A percentile compares a stretch with the other conserved stretches of the same genome.
These are phyloP conservation scores for Chaetops frenatus DNA, from an alignment of 2,113 vertebrate genomes.

Conservation along the genomic window DNA sequence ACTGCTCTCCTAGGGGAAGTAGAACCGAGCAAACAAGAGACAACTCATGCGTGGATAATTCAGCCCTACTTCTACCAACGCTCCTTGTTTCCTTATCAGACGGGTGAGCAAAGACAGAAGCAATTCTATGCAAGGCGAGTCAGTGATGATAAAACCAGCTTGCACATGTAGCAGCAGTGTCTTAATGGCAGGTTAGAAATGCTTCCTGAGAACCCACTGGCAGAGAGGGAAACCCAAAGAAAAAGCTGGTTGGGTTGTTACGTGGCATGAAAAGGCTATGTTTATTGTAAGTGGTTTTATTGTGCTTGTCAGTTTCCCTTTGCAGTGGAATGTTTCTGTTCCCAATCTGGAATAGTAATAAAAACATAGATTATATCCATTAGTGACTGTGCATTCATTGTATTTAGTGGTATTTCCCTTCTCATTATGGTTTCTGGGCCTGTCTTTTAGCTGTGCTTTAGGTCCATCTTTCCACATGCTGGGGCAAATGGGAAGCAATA, in stretches of 20 bases:
- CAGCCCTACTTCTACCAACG: neutral
- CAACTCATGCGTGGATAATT: neutral
- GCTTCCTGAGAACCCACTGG: neutral
- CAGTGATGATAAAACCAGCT: neutral
- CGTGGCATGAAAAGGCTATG: accelerated
- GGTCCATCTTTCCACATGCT: neutral
- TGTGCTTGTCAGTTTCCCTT: neutral
- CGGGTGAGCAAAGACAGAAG: neutral
- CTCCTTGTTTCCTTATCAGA: neutral
- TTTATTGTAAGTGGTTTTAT: neutral
- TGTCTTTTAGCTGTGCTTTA: neutral
- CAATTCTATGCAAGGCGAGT: neutral
- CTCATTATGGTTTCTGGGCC: neutral
- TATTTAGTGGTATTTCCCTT: neutral
- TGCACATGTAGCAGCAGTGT: neutral
- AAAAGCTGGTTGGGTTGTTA: neutral
- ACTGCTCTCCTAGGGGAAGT: neutral
- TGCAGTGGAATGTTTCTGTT: neutral
- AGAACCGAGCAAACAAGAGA: neutral
- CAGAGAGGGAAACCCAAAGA: neutral
- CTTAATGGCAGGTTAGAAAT: neutral
- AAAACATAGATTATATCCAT: neutral
- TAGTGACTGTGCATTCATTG: neutral
- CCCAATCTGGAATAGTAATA: neutral
- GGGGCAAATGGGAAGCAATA: neutral